Evolutionary conservation across 2,113 vertebrate species (phyloP), one percentile per base, ranked within the genome.

Genomic region (Capra hircus): DNA sequence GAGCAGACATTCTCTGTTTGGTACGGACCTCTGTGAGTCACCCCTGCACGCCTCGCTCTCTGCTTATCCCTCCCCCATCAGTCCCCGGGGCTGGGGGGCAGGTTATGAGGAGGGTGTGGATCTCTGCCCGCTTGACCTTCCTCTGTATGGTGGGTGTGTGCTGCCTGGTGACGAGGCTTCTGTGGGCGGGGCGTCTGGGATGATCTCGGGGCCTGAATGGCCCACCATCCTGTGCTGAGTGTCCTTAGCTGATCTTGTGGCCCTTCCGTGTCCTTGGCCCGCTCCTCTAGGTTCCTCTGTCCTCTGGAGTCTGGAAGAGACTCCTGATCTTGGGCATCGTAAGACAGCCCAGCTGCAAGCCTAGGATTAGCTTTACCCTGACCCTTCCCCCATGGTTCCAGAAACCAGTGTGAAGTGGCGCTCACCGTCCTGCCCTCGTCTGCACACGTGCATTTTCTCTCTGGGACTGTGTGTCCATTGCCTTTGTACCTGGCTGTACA

Each of bases 1-100:
- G 99, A 99, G 98, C 99, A 99, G 99, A 99, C 99, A 98, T 99
- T 99, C 99, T 99, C 99, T 99, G 99, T 99, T 99, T 99, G 99
- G 99, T 99, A 99, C 98, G 99, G 99, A 99, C 99, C 99, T 99
- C 99, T 99, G 99, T 99, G 99, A 99, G 99, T 99, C 99, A 99
- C 99, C 99, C 99, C 98, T 99, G 99, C 99, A 99, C 99, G 99
- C 99, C 99, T 99, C 99, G 99, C 99, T 99, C 99, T 99, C 99
- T 99, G 99, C 99, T 99, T 99, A 99, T 98, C 98, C 71, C 62
- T 55, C 91, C 80, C 40, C 98, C 4, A 91, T 86, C 98, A 1
- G 94, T 87, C 96, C 98, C 91, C 71, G 6, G 48, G 96, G 84
- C 17, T 19, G 45, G 97, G 86, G n/a, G 25, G 50, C 81, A 50